Evolutionary conservation across 2,113 vertebrate species (phyloP).

Genomic region (Anguilla rostrata): DNA sequence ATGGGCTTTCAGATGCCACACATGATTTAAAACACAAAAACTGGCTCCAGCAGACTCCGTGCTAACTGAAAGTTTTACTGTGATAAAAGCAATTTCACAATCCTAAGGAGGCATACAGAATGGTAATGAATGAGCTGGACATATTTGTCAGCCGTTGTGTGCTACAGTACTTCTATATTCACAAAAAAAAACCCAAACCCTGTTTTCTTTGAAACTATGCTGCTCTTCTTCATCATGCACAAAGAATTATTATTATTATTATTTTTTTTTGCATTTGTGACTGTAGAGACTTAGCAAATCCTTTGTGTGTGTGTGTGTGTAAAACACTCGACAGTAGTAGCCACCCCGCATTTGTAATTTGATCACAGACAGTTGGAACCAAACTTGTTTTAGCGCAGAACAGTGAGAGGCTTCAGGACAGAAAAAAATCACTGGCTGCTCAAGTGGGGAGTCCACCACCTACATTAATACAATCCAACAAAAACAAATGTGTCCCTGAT

Average conservation of each 20-base stretch:
- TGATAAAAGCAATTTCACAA: background rate
- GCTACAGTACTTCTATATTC: background rate
- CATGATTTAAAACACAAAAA: background rate
- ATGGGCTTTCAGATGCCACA: background rate
- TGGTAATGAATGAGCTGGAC: background rate
- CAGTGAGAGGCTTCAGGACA: slow-evolving; percentile 12
- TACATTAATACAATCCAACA: background rate
- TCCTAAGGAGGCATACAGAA: background rate
- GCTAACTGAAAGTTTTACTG: background rate
- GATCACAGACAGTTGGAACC: background rate
- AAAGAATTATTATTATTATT: no score
- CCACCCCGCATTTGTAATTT: slow-evolving; percentile 8
- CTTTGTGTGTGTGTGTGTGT: background rate
- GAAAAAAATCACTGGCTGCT: slow-evolving; percentile 9
- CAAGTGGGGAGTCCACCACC: slow-evolving; percentile 15
- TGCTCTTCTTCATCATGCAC: background rate
- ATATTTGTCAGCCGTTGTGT: background rate
- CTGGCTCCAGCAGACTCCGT: background rate
- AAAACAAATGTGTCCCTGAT: background rate
- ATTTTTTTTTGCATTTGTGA: no score
- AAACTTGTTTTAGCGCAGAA: slow-evolving; percentile 17
- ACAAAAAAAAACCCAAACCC: background rate
- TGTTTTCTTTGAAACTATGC: background rate
- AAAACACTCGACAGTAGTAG: background rate
- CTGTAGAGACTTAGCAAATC: no score